Conservation (phyloP, 2,113 vertebrate genomes). For the Chaetorhynchus papuensis region DNA sequence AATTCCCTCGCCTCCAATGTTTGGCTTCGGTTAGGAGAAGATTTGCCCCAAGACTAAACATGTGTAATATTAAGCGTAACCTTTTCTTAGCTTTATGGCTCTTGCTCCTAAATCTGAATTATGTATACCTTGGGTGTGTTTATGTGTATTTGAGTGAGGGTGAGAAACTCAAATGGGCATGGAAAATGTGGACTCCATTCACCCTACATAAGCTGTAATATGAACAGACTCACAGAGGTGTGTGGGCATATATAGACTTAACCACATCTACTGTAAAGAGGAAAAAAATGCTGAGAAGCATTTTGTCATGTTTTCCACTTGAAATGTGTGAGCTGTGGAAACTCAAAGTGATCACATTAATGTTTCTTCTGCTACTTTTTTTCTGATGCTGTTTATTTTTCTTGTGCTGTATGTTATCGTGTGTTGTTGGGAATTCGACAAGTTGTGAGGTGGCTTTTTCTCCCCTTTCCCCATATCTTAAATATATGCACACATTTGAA, state of each 20-base stretch:
- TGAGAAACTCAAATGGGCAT: not conserved
- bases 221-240: slow-evolving; percentile 16
- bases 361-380: slow-evolving; percentile 33
- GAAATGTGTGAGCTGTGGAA: slow-evolving; percentile 38
- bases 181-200: slow-evolving; percentile 47
- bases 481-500: slow-evolving; percentile 84
- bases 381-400: slow-evolving; percentile 63
- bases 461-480: slow-evolving; percentile 54
- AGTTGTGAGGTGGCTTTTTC: slow-evolving; percentile 33
- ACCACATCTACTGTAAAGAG: slow-evolving; percentile 28
- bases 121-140: slow-evolving; percentile 27
- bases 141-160: not conserved
- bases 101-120: slow-evolving; percentile 44
- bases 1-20: slow-evolving; percentile 18
- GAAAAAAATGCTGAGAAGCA: not conserved
- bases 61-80: not conserved
- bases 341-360: slow-evolving; percentile 49
- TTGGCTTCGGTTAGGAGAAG: not conserved
- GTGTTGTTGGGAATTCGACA: slow-evolving; percentile 58
- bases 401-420: slow-evolving; percentile 61
- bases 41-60: slow-evolving; percentile 54
- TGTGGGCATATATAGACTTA: slow-evolving; percentile 21
- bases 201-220: not conserved
- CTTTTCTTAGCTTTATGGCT: slow-evolving; percentile 38
- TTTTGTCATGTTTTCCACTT: slow-evolving; percentile 59